Evolutionary conservation across 1,140 invertebrate genomes (phyloP).

Genomic region (Pseudomyrmex sp.): DNA sequence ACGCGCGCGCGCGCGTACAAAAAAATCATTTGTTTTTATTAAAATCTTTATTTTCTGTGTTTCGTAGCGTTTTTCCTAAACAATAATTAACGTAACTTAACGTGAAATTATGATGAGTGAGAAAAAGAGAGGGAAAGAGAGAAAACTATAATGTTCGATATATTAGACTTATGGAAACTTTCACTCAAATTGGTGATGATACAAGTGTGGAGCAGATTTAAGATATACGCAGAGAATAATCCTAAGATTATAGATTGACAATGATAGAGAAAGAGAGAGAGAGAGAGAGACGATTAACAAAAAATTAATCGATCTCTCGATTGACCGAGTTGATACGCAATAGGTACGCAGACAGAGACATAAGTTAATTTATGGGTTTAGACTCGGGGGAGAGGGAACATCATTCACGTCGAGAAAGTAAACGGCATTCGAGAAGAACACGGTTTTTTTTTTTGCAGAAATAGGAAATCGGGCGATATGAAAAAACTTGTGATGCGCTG

Average conservation of each 20-base stretch:
- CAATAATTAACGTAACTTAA: slow-evolving; percentile 80
- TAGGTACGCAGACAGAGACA: slow-evolving; percentile 58
- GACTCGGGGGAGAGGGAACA: slow-evolving; percentile 23
- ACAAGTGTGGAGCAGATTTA: slow-evolving; percentile 56
- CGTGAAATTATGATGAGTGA: slow-evolving; percentile 67
- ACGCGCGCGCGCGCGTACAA: not conserved
- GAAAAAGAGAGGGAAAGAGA: slow-evolving; percentile 12
- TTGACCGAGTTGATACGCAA: slow-evolving; percentile 54
- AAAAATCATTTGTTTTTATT: slow-evolving; percentile 60
- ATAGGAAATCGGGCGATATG: not conserved
- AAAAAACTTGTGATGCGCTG: not conserved
- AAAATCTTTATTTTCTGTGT: slow-evolving; percentile 79
- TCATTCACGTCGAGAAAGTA: slow-evolving; percentile 46
- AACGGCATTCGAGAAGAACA: not conserved
- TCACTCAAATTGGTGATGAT: slow-evolving; percentile 63
- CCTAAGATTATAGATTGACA: slow-evolving; percentile 70
- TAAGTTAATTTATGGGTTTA: slow-evolving; percentile 60
- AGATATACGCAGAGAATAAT: slow-evolving; percentile 63
- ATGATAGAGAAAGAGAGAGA: slow-evolving; percentile 3
- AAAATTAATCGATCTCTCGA: slow-evolving; percentile 40
- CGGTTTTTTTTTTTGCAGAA: not conserved
- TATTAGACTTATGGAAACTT: slow-evolving; percentile 65
- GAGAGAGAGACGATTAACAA: slow-evolving; percentile 31
- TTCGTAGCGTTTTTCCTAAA: slow-evolving; percentile 78
- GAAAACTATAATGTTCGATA: slow-evolving; percentile 58